Base-by-base conservation (phyloP, 2,888 invertebrate species). In the Meta bourneti region DNA sequence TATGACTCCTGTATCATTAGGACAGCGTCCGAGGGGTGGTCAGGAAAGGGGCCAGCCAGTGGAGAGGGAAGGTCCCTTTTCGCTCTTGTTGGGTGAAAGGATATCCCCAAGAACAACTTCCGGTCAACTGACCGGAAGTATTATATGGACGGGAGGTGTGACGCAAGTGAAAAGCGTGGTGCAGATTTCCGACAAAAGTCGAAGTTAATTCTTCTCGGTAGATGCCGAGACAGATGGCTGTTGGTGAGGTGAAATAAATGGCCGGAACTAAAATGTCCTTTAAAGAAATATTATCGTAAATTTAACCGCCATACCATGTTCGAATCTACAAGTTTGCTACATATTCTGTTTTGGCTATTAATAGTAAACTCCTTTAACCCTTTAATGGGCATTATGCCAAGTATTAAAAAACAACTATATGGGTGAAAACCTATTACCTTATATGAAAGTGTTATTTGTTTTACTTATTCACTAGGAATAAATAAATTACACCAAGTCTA, bases 51-150 rank as follows among this genome's bases (percentile, higher is more conserved):
- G 75, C 34, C 34, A 4, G 61, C 77, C 9, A 54, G 84, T 8
- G 13, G 0, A 13, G 16, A 48, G 54, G 48, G 52, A 11, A 72
- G 51, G 72, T 54, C 19, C 19, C 8, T 52, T 51, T 49, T 51
- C 72, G 13, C 51, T 51, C 71, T 61, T 34, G 78, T 34, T 13
- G 51, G 72, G 54, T 54, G 54, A 86, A 86, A 74, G 80, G 61
- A 74, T 86, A 78, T 74, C 11, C 80, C 72, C 16, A 4, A 16
- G 1, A 9, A 13, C 11, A 19, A 78, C 78, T 83, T 83, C 89
- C 82, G 83, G 9, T 49, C 52, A 71, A 71, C 51, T 89, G 89
- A 89, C 89, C 89, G 89, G 89, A 89, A 89, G 78, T 78, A 34
- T 34, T 34, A 2, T 34, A 34, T 34, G 48, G 75, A 51, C 13